These are phyloP conservation scores for Eumeta japonica DNA, from an alignment of 1,140 invertebrate genomes.

Conservation along the genomic window DNA sequence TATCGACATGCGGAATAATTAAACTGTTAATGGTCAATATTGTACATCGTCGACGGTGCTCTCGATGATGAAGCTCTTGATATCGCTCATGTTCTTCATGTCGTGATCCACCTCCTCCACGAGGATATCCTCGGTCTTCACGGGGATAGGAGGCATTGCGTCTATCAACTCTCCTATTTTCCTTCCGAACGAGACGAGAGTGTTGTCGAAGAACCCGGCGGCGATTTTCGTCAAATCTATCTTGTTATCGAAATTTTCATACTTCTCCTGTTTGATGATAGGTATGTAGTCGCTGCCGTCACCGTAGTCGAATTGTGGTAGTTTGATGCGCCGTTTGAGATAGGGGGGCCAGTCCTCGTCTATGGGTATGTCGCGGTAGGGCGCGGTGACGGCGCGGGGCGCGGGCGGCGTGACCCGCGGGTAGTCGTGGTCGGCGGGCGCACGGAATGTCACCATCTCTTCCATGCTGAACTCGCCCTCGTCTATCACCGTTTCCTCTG, in stretches of 20 bases:
- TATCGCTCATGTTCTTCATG: constrained; percentile 31
- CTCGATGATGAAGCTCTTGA: constrained; percentile 44
- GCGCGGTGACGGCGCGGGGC: constrained; percentile 18
- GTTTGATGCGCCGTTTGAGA: constrained; percentile 47
- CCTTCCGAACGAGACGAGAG: constrained; percentile 30
- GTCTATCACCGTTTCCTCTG: constrained; percentile 48
- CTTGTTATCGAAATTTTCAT: constrained; percentile 25
- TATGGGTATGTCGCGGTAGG: constrained; percentile 49
- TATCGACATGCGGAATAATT: no score
- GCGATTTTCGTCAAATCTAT: constrained; percentile 18
- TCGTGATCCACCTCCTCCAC: constrained; percentile 42
- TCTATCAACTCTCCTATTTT: constrained; percentile 38
- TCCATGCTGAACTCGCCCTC: constrained; percentile 53
- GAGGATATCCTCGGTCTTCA: constrained; percentile 43
- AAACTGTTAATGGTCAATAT: not conserved
- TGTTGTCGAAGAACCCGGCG: constrained; percentile 28
- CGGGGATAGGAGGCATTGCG: constrained; percentile 30
- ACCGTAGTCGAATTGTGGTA: constrained; percentile 43
- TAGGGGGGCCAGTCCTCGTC: constrained; percentile 50
- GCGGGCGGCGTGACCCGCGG: constrained; percentile 29
- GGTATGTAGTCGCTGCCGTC: constrained; percentile 42
- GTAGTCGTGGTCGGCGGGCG: constrained; percentile 53
- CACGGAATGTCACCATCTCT: constrained; percentile 46
- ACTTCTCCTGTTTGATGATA: constrained; percentile 44
- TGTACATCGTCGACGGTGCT: constrained; percentile 19